These are phyloP conservation scores for Acarapis woodi DNA, from an alignment of 1,140 invertebrate species.

Conservation along the genomic window DNA sequence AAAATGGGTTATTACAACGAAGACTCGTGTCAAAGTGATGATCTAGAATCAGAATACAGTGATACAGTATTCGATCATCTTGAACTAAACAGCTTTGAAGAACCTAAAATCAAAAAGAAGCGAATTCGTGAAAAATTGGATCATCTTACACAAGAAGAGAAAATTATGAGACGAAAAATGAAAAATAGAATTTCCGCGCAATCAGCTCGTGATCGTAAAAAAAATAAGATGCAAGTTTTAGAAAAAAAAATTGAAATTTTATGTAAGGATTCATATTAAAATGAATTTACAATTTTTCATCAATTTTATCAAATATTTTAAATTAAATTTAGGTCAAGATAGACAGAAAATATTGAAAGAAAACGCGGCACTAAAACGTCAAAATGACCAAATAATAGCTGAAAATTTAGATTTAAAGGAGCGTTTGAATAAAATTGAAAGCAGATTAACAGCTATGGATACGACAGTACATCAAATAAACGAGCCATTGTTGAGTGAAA, in stretches of 20 bases:
- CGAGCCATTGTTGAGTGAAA: no score
- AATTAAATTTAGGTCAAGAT: background rate
- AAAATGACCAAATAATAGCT: background rate
- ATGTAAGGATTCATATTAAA: background rate
- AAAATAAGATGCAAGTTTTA: conserved; percentile 60
- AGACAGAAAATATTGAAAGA: background rate
- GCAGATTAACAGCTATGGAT: background rate
- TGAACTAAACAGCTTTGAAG: no score
- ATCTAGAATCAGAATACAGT: no score
- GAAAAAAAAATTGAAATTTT: conserved; percentile 21
- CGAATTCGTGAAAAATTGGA: conserved; percentile 10
- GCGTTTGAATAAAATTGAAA: background rate
- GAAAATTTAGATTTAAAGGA: background rate
- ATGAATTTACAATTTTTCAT: background rate
- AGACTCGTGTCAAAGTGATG: no score
- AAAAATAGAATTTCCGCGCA: conserved; percentile 95
- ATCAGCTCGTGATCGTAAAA: conserved; percentile 83
- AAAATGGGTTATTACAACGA: no score
- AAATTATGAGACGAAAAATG: conserved; percentile 30
- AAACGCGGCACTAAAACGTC: background rate
- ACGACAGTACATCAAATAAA: background rate
- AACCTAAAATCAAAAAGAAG: no score
- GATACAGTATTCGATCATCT: no score
- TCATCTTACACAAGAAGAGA: conserved; percentile 13
- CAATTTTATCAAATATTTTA: no score